A percentile compares a stretch with the other conserved stretches of the same genome.
These are phyloP conservation scores for Darwinula stevensoni DNA, from an alignment of 2,888 invertebrate species.

Conservation along the genomic window DNA sequence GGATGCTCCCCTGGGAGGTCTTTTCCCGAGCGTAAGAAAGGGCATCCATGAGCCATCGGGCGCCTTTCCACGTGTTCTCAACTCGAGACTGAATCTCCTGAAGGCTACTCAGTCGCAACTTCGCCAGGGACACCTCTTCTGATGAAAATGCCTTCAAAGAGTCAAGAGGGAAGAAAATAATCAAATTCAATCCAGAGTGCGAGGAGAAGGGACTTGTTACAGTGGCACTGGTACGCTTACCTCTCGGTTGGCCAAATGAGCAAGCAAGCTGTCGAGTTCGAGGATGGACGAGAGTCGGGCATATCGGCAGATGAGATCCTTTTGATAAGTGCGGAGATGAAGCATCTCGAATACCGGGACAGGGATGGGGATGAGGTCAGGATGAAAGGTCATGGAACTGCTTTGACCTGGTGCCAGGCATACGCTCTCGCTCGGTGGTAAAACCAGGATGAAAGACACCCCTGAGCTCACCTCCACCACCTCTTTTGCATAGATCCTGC, in stretches of 20 bases:
- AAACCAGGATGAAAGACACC: constrained; percentile 67
- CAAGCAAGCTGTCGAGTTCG: constrained; percentile 66
- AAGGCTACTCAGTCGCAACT: constrained; percentile 47
- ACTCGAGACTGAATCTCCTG: constrained; percentile 56
- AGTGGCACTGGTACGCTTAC: constrained; percentile 13
- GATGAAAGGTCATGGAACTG: constrained; percentile 51
- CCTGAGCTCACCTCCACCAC: constrained; percentile 70
- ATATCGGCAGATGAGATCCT: constrained; percentile 62
- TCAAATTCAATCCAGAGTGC: neutral
- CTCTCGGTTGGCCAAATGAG: constrained; percentile 72
- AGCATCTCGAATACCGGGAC: constrained; percentile 76
- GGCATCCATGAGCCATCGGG: constrained; percentile 86
- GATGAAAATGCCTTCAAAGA: constrained; percentile 52
- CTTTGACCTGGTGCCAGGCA: constrained; percentile 57
- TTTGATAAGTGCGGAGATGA: constrained; percentile 76
- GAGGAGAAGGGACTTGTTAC: neutral
- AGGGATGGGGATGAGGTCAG: constrained; percentile 60
- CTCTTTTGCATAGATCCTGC: constrained; percentile 60
- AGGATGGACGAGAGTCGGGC: constrained; percentile 71
- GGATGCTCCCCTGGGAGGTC: constrained; percentile 9
- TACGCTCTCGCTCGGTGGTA: constrained; percentile 70
- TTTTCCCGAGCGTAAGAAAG: constrained; percentile 75
- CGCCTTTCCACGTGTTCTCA: constrained; percentile 69
- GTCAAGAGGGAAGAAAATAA: constrained; percentile 5
- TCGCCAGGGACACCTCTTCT: constrained; percentile 52